Conservation (phyloP, 2,797 vertebrate genomes). For the Sciurus vulgaris region DNA sequence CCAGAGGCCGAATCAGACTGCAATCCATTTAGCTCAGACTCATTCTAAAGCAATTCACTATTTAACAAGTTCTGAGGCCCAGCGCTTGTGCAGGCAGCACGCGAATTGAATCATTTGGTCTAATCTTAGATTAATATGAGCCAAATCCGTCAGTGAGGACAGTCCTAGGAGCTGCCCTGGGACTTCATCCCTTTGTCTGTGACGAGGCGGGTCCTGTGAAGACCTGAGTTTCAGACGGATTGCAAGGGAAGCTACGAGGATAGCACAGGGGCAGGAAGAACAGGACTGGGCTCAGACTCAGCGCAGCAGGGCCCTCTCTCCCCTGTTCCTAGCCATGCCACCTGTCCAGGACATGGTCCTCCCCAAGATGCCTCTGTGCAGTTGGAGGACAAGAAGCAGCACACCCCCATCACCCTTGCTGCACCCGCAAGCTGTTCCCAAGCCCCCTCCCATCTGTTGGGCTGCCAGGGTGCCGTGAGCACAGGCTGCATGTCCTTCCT, state of each 20-base stretch:
- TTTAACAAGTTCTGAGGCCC: slow-evolving; percentile 80
- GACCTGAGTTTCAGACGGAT: not conserved
- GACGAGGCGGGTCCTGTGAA: not conserved
- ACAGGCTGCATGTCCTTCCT: not conserved
- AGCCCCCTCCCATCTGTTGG: fast-evolving
- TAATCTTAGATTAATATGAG: slow-evolving; percentile 81
- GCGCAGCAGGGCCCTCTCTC: not conserved
- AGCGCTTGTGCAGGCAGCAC: slow-evolving; percentile 51
- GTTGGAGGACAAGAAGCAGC: fast-evolving
- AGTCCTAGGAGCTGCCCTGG: not conserved
- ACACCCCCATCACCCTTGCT: fast-evolving
- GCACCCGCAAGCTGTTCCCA: fast-evolving
- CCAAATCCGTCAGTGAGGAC: slow-evolving; percentile 72
- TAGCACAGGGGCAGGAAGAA: fast-evolving
- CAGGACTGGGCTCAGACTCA: not conserved
- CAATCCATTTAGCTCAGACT: slow-evolving; percentile 83
- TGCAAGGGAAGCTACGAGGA: not conserved
- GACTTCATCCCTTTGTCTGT: not conserved
- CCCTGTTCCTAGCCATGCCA: not conserved
- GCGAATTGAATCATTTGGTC: slow-evolving; percentile 74
- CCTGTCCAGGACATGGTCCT: not conserved
- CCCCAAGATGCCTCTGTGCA: fast-evolving
- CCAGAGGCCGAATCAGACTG: slow-evolving; percentile 77
- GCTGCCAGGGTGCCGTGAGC: not conserved
- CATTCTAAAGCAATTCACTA: slow-evolving; percentile 82